phyloP scores from a whole-genome alignment of 2,113 vertebrate species.

The Misgurnus anguillicaudatus region DNA sequence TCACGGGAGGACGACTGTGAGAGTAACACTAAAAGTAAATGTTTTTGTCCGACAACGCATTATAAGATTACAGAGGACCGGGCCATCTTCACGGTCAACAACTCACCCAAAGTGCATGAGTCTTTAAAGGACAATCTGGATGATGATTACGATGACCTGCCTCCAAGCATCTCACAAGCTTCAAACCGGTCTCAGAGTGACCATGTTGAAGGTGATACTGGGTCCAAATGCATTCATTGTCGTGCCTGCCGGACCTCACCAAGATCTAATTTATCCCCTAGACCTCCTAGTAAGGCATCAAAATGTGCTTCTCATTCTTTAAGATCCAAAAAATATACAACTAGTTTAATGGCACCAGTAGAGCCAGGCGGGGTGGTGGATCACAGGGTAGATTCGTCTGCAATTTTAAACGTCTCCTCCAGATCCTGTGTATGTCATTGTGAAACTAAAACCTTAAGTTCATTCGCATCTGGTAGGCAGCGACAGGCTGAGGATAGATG shows the following conservation, averaged over 20 bases:
- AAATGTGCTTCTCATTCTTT: slow-evolving; percentile 38
- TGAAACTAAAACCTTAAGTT: slow-evolving; percentile 37
- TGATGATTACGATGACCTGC: slow-evolving; percentile 58
- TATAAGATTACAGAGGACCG: slow-evolving; percentile 50
- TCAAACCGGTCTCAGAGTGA: slow-evolving; percentile 50
- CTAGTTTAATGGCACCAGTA: slow-evolving; percentile 35
- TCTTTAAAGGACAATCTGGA: slow-evolving; percentile 53
- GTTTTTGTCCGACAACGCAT: slow-evolving; percentile 17
- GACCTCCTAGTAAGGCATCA: slow-evolving; percentile 45
- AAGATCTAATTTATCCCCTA: slow-evolving; percentile 43
- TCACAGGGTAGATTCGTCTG: slow-evolving; percentile 35
- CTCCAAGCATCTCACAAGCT: slow-evolving; percentile 63
- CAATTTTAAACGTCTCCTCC: slow-evolving; percentile 46
- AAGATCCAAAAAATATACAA: slow-evolving; percentile 45
- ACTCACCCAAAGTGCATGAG: slow-evolving; percentile 56
- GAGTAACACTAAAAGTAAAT: slow-evolving; percentile 47
- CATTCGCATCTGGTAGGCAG: slow-evolving; percentile 41
- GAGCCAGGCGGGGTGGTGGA: slow-evolving; percentile 32
- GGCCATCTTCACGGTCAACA: slow-evolving; percentile 47
- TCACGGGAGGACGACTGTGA: slow-evolving; percentile 58
- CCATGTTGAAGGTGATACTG: slow-evolving; percentile 50
- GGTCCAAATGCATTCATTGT: slow-evolving; percentile 57
- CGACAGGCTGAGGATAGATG: slow-evolving; percentile 11
- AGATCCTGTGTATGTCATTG: slow-evolving; percentile 52
- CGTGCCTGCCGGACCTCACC: slow-evolving; percentile 37